phyloP scores from a whole-genome alignment of 1,140 invertebrate species.

The Sesamia nonagrioides region DNA sequence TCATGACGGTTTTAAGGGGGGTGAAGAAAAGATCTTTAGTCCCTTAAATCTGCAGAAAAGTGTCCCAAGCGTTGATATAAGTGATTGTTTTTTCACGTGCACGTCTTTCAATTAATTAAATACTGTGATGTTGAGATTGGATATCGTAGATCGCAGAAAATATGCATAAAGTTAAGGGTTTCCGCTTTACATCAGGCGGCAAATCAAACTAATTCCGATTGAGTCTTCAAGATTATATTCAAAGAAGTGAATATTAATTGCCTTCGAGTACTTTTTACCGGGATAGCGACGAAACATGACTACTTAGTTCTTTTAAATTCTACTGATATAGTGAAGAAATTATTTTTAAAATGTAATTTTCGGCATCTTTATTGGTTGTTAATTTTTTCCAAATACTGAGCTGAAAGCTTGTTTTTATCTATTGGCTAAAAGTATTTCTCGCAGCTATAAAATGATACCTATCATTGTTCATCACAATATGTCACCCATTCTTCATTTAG shows the following conservation, averaged over 20 bases:
- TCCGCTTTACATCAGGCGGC: background rate
- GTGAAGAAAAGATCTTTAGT: too few relatives aligned
- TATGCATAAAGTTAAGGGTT: background rate
- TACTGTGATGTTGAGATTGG: background rate
- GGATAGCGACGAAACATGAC: conserved; percentile 4
- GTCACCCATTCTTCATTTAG: background rate
- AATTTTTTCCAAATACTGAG: background rate
- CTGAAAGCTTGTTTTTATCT: too few relatives aligned
- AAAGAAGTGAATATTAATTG: conserved; percentile 26
- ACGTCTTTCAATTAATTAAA: background rate
- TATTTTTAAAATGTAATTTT: background rate
- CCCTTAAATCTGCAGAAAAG: background rate
- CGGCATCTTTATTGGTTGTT: background rate
- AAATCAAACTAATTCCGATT: conserved; percentile 29
- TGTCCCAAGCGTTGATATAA: background rate
- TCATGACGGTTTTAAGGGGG: too few relatives aligned
- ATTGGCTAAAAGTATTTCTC: too few relatives aligned
- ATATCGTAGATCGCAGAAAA: background rate
- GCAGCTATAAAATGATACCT: background rate
- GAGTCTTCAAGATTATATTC: conserved; percentile 19
- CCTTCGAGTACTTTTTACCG: conserved; percentile 8
- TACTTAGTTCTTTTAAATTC: background rate
- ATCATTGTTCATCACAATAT: background rate
- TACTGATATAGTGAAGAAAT: background rate
- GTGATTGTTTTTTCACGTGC: background rate